Conservation (phyloP, 2,113 vertebrate species). For the Dromas ardeola region DNA sequence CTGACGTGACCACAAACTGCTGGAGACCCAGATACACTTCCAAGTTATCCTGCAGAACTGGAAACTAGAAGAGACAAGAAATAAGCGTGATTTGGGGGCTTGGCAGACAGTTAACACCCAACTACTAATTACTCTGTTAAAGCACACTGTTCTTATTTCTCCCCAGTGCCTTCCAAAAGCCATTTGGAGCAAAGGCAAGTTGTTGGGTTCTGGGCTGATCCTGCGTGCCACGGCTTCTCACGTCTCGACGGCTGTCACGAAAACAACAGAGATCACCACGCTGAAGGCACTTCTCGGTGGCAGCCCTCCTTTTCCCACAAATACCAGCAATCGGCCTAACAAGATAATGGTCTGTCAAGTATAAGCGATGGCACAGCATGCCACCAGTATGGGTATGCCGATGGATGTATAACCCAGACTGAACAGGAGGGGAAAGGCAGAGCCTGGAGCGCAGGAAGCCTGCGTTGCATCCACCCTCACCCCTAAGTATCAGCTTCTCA, state of each 20-base stretch:
- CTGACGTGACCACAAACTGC: conserved; percentile 90
- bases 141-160: background rate
- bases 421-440: background rate
- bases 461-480: background rate
- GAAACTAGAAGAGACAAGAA: conserved; percentile 82
- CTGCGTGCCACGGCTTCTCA: background rate
- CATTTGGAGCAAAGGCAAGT: background rate
- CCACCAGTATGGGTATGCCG: background rate
- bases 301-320: background rate
- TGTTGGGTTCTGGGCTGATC: background rate
- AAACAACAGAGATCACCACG: background rate
- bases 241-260: background rate
- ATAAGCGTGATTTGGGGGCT: background rate
- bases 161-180: background rate
- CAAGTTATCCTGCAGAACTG: conserved; percentile 95
- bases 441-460: background rate
- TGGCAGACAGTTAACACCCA: background rate
- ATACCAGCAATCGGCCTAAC: background rate
- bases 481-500: rapidly evolving
- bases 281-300: background rate
- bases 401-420: background rate
- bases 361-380: background rate
- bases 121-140: background rate
- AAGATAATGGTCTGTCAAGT: background rate
- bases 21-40: conserved; percentile 95